Base-by-base conservation (phyloP, 2,888 invertebrate species). In the Magallana nippona region DNA sequence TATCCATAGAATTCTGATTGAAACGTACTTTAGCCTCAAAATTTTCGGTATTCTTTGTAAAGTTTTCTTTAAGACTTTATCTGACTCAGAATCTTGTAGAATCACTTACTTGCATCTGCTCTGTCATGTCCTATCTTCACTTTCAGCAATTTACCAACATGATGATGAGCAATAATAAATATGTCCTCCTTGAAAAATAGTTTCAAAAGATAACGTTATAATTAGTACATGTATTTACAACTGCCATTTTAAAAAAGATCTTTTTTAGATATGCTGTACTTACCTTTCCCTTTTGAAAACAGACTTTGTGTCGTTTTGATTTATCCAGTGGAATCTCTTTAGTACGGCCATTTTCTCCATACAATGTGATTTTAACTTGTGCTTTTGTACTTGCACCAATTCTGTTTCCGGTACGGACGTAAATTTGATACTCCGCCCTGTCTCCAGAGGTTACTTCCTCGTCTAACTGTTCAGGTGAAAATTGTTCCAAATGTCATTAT, bases 91-190 rank as follows among this genome's bases (percentile, higher is more conserved):
- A 44, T 44, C 44, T 5, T 44, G 44, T 8, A 55, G 55, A 44
- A 22, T 63, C 27, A 89, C 92, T 90, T 90, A 93, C 93, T 92
- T 55, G 93, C 82, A 86, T 93, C 92, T 58, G 90, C 87, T 82
- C 93, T 91, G 87, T 93, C 92, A 88, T 94, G 93, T 5, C 93
- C 94, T 71, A 94, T 93, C 86, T 90, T 90, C 79, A 94, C 90
- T 86, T 93, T 92, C 80, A 88, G 89, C 81, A 94, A 85, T 83
- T 89, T 89, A 58, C 93, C 94, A 83, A 94, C 91, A 90, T 92
- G 90, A 84, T 90, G 91, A 22, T 89, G 87, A 32, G 92, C 86
- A 19, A 93, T 56, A 27, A 91, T 86, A 84, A 94, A 94, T 32
- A 92, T 84, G 84, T 94, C 94, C 85, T 93, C 92, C 93, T 94